phyloP scores from a whole-genome alignment of 2,797 vertebrate species.

The Miichthys miiuy region DNA sequence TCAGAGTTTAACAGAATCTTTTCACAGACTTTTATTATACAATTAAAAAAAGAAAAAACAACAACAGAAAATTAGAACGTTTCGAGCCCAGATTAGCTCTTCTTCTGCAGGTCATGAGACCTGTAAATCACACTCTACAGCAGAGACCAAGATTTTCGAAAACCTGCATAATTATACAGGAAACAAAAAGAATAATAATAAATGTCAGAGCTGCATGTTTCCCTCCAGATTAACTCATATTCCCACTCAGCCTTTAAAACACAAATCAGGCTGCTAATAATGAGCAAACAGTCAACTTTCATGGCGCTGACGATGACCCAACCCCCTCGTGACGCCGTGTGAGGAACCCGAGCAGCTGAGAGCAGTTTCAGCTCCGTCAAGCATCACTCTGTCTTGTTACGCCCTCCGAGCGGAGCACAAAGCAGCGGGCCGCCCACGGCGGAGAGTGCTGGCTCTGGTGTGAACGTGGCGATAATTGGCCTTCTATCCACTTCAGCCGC shows the following conservation, averaged over 20 bases:
- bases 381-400: conserved; percentile 43
- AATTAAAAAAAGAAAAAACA: no score
- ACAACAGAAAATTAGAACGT: no score
- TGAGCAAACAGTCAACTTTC: not conserved
- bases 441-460: conserved; percentile 25
- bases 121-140: not conserved
- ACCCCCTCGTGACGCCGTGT: not conserved
- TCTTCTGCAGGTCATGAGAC: not conserved
- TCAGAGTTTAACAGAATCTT: no score
- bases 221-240: accelerated
- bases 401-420: conserved; percentile 32
- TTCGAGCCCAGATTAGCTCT: not conserved
- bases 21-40: no score
- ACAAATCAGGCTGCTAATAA: not conserved
- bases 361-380: conserved; percentile 36
- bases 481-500: conserved; percentile 58
- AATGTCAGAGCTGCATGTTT: not conserved
- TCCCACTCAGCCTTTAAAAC: not conserved
- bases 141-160: not conserved
- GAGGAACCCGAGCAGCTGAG: conserved; percentile 28
- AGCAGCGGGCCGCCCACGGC: conserved; percentile 42
- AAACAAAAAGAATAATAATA: not conserved
- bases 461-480: conserved; percentile 66
- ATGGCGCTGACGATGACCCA: not conserved
- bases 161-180: not conserved